Percentiles rank a stretch among this genome's conserved stretches.
Evolutionary conservation across 2,113 vertebrate genomes (phyloP).

Genomic region (Trogon melanurus): DNA sequence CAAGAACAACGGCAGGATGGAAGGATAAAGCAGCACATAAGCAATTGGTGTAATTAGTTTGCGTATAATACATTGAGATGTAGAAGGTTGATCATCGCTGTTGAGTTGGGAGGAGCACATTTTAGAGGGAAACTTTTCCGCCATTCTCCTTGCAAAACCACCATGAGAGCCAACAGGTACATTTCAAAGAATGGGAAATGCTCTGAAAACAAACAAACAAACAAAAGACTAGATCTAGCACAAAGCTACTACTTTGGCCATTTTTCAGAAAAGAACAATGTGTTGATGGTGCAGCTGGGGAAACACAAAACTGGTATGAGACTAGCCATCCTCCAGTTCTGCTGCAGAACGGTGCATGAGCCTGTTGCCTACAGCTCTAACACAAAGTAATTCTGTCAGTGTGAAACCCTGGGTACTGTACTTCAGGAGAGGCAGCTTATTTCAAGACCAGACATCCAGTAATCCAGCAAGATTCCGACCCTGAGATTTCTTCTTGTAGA

Average conservation of each 20-base stretch:
- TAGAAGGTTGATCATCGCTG: background rate
- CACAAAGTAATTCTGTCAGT: background rate
- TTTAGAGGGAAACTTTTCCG: background rate
- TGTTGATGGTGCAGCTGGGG: background rate
- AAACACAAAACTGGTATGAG: background rate
- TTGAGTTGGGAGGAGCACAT: background rate
- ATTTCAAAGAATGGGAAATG: background rate
- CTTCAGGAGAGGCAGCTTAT: background rate
- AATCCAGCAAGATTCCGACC: background rate
- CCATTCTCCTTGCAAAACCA: background rate
- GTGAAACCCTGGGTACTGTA: background rate
- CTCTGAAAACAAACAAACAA: background rate
- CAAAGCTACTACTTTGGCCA: background rate
- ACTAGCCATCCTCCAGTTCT: background rate
- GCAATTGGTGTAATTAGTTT: background rate
- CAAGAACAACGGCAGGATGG: background rate
- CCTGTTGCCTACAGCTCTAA: background rate
- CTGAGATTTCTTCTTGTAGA: background rate
- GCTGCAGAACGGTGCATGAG: fast-evolving
- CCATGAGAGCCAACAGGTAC: background rate
- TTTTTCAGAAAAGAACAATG: background rate
- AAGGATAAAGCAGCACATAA: conserved; percentile 13
- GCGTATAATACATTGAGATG: background rate
- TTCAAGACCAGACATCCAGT: background rate
- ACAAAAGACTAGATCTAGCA: background rate